Evolutionary conservation across 1,140 invertebrate genomes (phyloP).

Genomic region (Scaptomyza montana): DNA sequence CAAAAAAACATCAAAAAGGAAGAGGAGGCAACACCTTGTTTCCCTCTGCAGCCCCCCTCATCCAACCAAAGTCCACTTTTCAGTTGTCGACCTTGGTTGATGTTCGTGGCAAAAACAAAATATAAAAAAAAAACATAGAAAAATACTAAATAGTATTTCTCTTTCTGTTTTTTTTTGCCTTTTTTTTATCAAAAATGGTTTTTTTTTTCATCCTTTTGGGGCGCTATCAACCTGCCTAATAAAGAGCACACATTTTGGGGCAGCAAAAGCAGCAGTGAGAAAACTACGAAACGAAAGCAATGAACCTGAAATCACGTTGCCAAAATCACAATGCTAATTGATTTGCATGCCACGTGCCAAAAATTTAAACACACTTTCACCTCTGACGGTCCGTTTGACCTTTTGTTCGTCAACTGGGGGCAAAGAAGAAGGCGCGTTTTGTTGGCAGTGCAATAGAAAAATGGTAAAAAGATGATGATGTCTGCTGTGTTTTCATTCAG

Average conservation of each 20-base stretch:
- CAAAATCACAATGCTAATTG: constrained; percentile 21
- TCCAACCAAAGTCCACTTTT: no score
- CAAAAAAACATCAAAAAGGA: not conserved
- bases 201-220: no score
- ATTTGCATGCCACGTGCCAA: constrained; percentile 1
- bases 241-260: constrained; percentile 36
- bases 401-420: no score
- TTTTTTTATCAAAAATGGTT: no score
- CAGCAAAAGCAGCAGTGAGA: not conserved
- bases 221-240: constrained; percentile 33
- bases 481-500: no score
- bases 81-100: not conserved
- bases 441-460: no score
- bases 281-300: not conserved
- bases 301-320: constrained; percentile 11
- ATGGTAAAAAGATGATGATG: no score
- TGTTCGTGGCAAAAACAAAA: no score
- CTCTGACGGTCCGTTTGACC: no score
- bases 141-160: not conserved
- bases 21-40: constrained; percentile 3
- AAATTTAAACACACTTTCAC: no score
- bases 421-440: no score
- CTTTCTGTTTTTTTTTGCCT: not conserved
- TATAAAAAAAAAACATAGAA: no score
- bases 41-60: not conserved